A percentile compares a stretch with the other conserved stretches of the same genome.
Conservation (phyloP, 1,140 invertebrate genomes). For the Cepaea nemoralis region DNA sequence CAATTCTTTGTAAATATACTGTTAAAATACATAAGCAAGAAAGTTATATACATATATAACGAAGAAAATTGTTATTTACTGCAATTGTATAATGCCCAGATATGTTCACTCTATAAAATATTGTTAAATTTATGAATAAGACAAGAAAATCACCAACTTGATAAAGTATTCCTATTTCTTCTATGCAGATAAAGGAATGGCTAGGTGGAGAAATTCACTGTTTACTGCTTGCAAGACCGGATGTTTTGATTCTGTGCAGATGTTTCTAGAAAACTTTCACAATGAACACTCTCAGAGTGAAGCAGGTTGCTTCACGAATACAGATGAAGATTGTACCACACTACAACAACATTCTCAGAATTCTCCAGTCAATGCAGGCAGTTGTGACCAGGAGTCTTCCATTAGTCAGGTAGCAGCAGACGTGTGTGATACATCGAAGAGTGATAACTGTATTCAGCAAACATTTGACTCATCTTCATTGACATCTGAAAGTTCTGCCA, state of each 20-base stretch:
- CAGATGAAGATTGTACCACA: background rate
- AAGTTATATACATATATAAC: no score
- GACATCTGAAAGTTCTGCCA: background rate
- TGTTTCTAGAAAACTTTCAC: conserved; percentile 50
- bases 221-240: conserved; percentile 68
- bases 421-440: no score
- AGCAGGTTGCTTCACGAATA: background rate
- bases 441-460: no score
- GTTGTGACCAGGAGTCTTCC: background rate
- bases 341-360: background rate
- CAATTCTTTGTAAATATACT: no score
- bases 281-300: background rate
- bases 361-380: background rate
- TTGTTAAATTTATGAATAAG: no score
- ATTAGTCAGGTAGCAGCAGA: background rate
- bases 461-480: background rate
- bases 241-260: conserved; percentile 52
- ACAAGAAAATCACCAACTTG: no score
- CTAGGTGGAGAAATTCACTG: conserved; percentile 60
- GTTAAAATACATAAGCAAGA: no score
- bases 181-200: conserved; percentile 57
- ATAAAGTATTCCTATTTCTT: conserved; percentile 13
- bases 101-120: no score
- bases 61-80: no score
- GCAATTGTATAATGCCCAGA: no score